phyloP scores from a whole-genome alignment of 2,797 vertebrate genomes.

The Dicrostonyx torquatus region DNA sequence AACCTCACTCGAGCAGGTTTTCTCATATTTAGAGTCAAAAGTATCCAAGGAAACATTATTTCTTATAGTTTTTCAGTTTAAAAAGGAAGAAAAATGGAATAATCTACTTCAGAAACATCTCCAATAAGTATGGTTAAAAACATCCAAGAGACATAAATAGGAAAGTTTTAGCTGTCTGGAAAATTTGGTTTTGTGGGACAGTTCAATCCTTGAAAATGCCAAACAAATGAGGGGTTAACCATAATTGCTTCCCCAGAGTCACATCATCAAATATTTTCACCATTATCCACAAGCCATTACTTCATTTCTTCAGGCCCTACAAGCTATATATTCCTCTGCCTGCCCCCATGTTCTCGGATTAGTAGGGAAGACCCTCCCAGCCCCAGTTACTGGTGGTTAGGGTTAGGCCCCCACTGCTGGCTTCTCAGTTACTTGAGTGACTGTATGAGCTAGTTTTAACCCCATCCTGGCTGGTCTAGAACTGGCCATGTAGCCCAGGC shows the following conservation, averaged over 20 bases:
- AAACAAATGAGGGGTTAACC: constrained; percentile 82
- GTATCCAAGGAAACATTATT: constrained; percentile 32
- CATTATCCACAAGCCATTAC: constrained; percentile 72
- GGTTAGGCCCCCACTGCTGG: background rate
- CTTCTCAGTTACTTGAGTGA: background rate
- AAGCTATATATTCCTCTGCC: background rate
- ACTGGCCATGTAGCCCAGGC: background rate
- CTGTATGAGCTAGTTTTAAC: background rate
- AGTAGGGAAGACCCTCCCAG: background rate
- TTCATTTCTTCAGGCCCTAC: constrained; percentile 47
- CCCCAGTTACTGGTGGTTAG: background rate
- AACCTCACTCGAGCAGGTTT: constrained; percentile 35
- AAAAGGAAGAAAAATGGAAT: constrained; percentile 56
- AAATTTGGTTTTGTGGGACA: constrained; percentile 75
- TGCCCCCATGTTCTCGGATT: background rate
- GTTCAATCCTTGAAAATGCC: constrained; percentile 72
- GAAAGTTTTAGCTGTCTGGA: constrained; percentile 78
- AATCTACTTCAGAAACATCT: constrained; percentile 73
- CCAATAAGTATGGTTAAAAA: constrained; percentile 65
- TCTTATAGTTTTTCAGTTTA: constrained; percentile 59
- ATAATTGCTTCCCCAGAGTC: constrained; percentile 75
- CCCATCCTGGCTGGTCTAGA: background rate
- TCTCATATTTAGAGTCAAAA: constrained; percentile 42
- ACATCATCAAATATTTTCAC: constrained; percentile 76
- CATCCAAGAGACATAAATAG: constrained; percentile 62